These are phyloP conservation scores for Caenorhabditis uteleia DNA, from an alignment of 2,888 invertebrate genomes.

Conservation along the genomic window DNA sequence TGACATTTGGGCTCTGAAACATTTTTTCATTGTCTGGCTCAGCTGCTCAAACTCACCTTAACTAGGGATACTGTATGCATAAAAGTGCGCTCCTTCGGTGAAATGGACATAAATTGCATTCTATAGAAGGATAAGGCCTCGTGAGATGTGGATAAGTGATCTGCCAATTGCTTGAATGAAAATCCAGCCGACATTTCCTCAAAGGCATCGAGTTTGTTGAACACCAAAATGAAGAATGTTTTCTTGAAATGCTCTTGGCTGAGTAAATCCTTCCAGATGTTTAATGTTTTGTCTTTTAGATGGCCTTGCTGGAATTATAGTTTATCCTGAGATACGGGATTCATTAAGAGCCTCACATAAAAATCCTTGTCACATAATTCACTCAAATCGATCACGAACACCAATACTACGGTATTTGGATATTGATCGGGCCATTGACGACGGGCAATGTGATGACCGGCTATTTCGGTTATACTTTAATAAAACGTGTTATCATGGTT, in stretches of 20 bases:
- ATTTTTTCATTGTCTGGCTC: constrained; percentile 4
- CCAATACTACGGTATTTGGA: constrained; percentile 29
- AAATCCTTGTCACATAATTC: constrained; percentile 50
- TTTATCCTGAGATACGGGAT: constrained; percentile 4
- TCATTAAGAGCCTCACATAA: no score
- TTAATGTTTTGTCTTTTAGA: constrained; percentile 44
- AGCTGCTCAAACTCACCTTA: no score
- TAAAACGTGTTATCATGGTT: constrained; percentile 2
- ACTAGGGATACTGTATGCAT: constrained; percentile 33
- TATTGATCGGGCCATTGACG: constrained; percentile 41
- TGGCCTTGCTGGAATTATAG: constrained; percentile 30
- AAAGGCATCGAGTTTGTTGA: constrained; percentile 45
- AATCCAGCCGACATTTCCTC: constrained; percentile 41
- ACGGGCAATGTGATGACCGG: constrained; percentile 55
- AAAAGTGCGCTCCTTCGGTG: constrained; percentile 34
- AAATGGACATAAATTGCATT: constrained; percentile 27
- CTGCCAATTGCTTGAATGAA: constrained; percentile 37
- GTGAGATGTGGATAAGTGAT: constrained; percentile 37
- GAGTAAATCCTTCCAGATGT: constrained; percentile 33
- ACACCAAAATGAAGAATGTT: constrained; percentile 34
- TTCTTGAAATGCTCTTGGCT: constrained; percentile 15
- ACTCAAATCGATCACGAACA: constrained; percentile 51
- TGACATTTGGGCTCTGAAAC: no score
- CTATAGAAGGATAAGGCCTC: constrained; percentile 40
- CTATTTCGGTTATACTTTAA: constrained; percentile 49